Base-by-base conservation (phyloP, 2,113 vertebrate genomes). In the Alectura lathami region DNA sequence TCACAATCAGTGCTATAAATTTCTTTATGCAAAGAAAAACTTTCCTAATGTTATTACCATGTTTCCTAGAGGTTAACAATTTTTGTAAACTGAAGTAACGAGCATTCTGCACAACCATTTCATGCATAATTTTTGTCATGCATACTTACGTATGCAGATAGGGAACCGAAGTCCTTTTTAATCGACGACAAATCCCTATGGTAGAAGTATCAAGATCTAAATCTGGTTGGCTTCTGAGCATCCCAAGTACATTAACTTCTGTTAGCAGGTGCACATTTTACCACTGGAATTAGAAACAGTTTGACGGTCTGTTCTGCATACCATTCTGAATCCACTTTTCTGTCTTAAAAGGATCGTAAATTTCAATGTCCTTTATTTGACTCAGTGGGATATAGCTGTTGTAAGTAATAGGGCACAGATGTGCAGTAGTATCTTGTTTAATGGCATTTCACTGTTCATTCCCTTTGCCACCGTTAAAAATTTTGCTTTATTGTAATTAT, bases 401-500 rank as follows among this genome's bases (percentile, higher is more conserved):
- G 97, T 97, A 97, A 97, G 97, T 98, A 97, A 97, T 97, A 97
- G 96, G 97, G 94, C 98, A 98, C 98, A 97, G 97, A 98, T 96
- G 97, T 98, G 98, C 97, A 96, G 97, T 98, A 97, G 97, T 98
- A 97, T 97, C 97, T 97, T 96, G 97, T 98, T 97, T 97, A 98
- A 98, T 97, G 97, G 93, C 97, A 97, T 98, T 98, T 98, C 98
- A 97, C 96, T 97, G 95, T 97, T 97, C 97, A 97, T 98, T 98
- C 98, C 97, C 97, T 98, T 98, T 97, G 95, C 97, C 96, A 97
- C 97, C 83, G 1, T 98, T 97, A 97, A 92, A 97, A 97, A 95
- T 93, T 97, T 98, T 98, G 96, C 97, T 97, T 98, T 98, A 81
- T 97, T 97, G 98, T 98, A 98, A 98, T 97, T 97, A 98, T 97